Evolutionary conservation across 2,797 vertebrate species (phyloP).

Genomic region (Sebastes oblongus): DNA sequence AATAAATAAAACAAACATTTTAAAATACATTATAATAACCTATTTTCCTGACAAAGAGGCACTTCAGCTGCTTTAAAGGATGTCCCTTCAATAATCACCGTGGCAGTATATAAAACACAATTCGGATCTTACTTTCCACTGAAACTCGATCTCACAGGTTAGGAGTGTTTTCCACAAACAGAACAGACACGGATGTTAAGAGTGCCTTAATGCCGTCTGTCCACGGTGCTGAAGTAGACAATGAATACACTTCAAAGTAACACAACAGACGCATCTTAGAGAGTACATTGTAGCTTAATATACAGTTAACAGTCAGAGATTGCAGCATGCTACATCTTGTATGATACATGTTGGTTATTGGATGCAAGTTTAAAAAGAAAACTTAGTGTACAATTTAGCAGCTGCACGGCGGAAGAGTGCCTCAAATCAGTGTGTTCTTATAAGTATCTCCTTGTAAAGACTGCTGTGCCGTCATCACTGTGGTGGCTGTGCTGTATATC

Average conservation of each 20-base stretch:
- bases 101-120: not conserved
- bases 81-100: not conserved
- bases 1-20: not conserved
- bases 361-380: not conserved
- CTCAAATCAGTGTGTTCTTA: not conserved
- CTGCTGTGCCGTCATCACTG: not conserved
- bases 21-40: not conserved
- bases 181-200: not conserved
- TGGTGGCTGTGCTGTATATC: not conserved
- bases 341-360: not conserved
- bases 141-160: not conserved
- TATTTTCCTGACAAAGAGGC: not conserved
- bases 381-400: not conserved
- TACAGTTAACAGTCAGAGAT: not conserved
- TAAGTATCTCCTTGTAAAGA: not conserved
- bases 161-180: not conserved
- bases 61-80: not conserved
- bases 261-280: not conserved
- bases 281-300: not conserved
- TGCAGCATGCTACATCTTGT: not conserved
- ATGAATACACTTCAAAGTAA: not conserved
- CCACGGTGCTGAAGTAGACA: not conserved
- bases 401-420: not conserved
- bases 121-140: not conserved
- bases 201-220: not conserved